Evolutionary conservation across 1,140 invertebrate species (phyloP).

Genomic region (Anastatus disparis): DNA sequence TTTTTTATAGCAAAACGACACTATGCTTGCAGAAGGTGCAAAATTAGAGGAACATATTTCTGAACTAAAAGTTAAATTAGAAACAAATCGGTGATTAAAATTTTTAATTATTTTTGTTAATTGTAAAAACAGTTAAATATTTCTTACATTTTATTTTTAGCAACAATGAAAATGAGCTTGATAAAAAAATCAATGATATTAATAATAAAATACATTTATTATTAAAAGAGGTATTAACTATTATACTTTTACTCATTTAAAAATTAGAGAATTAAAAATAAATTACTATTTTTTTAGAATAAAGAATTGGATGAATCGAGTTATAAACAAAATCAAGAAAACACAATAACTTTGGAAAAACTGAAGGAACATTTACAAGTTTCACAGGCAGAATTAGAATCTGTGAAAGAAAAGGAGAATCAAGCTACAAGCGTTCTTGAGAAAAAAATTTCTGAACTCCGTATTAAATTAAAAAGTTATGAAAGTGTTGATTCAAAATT

Average conservation of each 20-base stretch:
- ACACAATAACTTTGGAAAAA: constrained; percentile 5
- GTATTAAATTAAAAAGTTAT: constrained; percentile 1
- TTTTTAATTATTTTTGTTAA: neutral
- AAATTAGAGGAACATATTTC: neutral
- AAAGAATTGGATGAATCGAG: neutral
- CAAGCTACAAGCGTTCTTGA: constrained; percentile 14
- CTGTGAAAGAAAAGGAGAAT: constrained; percentile 16
- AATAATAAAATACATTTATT: constrained; percentile 3
- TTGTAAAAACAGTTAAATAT: neutral
- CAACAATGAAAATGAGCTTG: neutral
- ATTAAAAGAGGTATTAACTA: constrained; percentile 25
- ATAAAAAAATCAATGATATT: neutral
- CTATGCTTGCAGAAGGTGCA: neutral
- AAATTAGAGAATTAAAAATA: too few relatives aligned
- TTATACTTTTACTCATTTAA: too few relatives aligned
- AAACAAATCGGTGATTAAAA: constrained; percentile 2
- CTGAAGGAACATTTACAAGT: constrained; percentile 10
- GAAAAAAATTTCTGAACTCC: constrained; percentile 18
- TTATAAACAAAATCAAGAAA: constrained; percentile 10
- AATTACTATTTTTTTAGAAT: too few relatives aligned
- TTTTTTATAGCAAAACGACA: neutral
- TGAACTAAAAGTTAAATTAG: constrained; percentile 4
- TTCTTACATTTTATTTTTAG: neutral
- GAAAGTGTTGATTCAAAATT: neutral
- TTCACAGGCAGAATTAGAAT: constrained; percentile 12